Percentiles rank a stretch among this genome's conserved stretches.
These are phyloP conservation scores for Chrysomallon squamiferum DNA, from an alignment of 1,140 invertebrate species.

Conservation along the genomic window DNA sequence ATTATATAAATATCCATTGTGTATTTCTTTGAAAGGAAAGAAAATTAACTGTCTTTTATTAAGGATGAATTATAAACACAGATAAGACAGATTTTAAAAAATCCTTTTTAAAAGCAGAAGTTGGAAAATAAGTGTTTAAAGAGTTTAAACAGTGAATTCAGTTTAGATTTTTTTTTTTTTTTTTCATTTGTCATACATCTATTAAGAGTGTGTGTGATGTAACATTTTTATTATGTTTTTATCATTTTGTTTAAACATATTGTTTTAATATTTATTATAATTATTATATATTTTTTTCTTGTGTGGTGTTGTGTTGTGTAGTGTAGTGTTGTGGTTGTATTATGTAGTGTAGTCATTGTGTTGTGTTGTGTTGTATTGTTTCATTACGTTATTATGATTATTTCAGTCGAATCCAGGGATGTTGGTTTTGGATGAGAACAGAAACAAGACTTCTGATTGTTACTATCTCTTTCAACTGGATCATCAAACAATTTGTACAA, in stretches of 20 bases:
- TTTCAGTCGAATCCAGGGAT: not conserved
- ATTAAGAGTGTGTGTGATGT: no score
- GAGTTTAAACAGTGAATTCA: not conserved
- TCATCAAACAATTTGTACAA: constrained; percentile 25
- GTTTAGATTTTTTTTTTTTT: no score
- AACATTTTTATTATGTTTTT: not conserved
- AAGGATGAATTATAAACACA: no score
- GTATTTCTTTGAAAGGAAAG: not conserved
- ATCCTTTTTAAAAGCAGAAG: not conserved
- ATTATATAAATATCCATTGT: not conserved
- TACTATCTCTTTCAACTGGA: constrained; percentile 47
- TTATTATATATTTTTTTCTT: not conserved
- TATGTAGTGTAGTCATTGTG: not conserved
- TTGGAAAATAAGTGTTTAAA: not conserved
- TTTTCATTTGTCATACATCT: no score
- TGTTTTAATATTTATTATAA: not conserved
- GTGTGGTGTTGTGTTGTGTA: not conserved
- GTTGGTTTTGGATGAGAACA: constrained; percentile 31
- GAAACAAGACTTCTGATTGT: constrained; percentile 24
- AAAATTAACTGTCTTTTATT: not conserved
- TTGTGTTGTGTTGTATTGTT: not conserved
- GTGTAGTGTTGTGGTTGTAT: not conserved
- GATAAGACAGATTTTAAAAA: not conserved
- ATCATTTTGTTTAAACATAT: not conserved
- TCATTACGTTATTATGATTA: not conserved